phyloP scores from a whole-genome alignment of 2,797 vertebrate species.

The Spheniscus humboldti region DNA sequence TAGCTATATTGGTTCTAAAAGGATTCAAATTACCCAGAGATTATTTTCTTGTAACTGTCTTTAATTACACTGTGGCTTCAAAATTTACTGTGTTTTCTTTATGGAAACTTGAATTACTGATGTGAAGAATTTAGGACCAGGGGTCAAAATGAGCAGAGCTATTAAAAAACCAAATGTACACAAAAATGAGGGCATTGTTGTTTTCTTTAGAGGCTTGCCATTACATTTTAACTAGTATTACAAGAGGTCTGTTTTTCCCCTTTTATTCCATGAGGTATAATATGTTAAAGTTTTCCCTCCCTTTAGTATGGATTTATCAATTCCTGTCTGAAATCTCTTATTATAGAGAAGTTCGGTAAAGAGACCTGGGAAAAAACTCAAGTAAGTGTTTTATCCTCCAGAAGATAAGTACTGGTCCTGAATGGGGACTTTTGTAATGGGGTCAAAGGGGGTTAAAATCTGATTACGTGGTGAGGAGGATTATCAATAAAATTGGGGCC shows the following conservation, averaged over 20 bases:
- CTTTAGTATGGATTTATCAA: conserved; percentile 83
- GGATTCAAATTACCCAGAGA: not conserved
- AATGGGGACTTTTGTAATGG: not conserved
- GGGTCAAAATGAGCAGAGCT: not conserved
- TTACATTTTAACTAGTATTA: not conserved
- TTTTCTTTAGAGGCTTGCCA: not conserved
- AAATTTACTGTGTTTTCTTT: not conserved
- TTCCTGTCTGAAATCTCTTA: conserved; percentile 80
- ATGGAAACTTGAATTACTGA: not conserved
- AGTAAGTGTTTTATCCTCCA: conserved; percentile 47
- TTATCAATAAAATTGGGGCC: not conserved
- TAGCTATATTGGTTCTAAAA: not conserved
- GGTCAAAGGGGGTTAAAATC: not conserved
- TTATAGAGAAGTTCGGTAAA: conserved; percentile 78
- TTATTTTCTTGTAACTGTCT: not conserved
- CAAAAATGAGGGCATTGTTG: not conserved
- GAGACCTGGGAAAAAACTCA: conserved; percentile 74
- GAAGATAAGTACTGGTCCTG: not conserved
- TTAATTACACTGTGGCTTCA: not conserved
- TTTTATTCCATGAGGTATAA: not conserved
- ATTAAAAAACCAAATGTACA: not conserved
- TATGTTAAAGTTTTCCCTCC: not conserved
- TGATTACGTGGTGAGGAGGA: not conserved
- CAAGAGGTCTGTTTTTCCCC: not conserved
- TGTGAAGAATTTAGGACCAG: not conserved